Evolutionary conservation across 2,888 invertebrate genomes (phyloP).

Genomic region (Drosophila fulvimacula): DNA sequence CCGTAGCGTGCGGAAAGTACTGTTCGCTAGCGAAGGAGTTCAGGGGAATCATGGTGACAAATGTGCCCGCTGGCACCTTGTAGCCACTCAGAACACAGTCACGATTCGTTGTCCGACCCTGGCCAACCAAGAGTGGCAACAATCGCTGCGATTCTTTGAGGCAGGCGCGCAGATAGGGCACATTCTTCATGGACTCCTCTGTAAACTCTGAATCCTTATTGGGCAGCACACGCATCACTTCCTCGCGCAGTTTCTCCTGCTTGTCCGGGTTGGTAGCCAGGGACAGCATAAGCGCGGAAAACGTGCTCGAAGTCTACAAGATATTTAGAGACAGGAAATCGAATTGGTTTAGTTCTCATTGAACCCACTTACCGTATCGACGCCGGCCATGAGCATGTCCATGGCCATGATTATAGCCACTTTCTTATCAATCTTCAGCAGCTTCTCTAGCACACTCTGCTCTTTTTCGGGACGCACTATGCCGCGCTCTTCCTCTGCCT

Average conservation of each 20-base stretch:
- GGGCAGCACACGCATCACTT: slow-evolving; percentile 85
- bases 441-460: slow-evolving; percentile 88
- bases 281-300: slow-evolving; percentile 61
- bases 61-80: slow-evolving; percentile 87
- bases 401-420: slow-evolving; percentile 89
- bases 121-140: slow-evolving; percentile 87
- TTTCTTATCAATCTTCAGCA: slow-evolving; percentile 87
- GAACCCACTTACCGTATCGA: slow-evolving; percentile 87
- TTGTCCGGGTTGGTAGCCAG: slow-evolving; percentile 88
- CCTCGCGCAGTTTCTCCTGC: slow-evolving; percentile 88
- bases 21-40: slow-evolving; percentile 85
- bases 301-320: slow-evolving; percentile 74
- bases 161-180: slow-evolving; percentile 89
- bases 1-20: slow-evolving; percentile 87
- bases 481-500: slow-evolving; percentile 41
- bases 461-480: slow-evolving; percentile 71
- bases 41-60: slow-evolving; percentile 89
- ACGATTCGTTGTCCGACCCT: slow-evolving; percentile 86
- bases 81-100: slow-evolving; percentile 89
- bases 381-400: slow-evolving; percentile 90
- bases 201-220: slow-evolving; percentile 85
- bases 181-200: slow-evolving; percentile 84
- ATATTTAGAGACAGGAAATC: background rate
- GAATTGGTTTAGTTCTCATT: fast-evolving
- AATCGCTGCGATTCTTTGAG: slow-evolving; percentile 90